Conservation (phyloP, 2,113 vertebrate species). For the Paedocypris sp. region DNA sequence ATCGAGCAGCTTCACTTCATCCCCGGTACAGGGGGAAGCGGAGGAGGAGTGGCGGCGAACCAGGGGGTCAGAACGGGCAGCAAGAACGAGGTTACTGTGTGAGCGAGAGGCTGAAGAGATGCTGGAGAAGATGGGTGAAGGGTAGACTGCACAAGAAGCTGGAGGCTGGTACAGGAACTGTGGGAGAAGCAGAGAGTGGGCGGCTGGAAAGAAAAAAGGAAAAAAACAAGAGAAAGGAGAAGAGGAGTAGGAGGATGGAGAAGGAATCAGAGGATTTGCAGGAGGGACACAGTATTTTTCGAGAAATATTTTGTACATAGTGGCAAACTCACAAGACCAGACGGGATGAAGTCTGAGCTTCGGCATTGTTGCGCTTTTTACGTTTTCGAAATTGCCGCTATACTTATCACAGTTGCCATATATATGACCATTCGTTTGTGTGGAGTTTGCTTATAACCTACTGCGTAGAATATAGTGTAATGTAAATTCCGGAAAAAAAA, state of each 20-base stretch:
- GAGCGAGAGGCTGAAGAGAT: slow-evolving; percentile 19
- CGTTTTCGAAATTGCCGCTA: slow-evolving; percentile 35
- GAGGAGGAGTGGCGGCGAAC: slow-evolving; percentile 55
- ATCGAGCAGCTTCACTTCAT: slow-evolving; percentile 87
- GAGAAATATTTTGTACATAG: slow-evolving; percentile 9
- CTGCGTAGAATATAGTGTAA: slow-evolving; percentile 7
- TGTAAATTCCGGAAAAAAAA: background rate
- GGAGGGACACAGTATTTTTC: slow-evolving; percentile 2
- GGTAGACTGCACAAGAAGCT: background rate
- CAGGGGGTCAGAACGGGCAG: slow-evolving; percentile 71
- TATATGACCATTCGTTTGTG: slow-evolving; percentile 27
- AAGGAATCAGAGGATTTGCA: slow-evolving; percentile 21
- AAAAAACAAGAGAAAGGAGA: slow-evolving; percentile 18
- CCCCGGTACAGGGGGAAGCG: slow-evolving; percentile 63
- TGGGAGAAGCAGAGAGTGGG: slow-evolving; percentile 16
- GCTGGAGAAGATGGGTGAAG: slow-evolving; percentile 4
- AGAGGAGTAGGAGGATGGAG: slow-evolving; percentile 27
- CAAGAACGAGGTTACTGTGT: slow-evolving; percentile 87
- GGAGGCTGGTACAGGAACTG: background rate
- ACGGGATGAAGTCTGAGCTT: slow-evolving; percentile 17
- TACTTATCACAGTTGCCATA: slow-evolving; percentile 22
- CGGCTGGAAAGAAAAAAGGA: slow-evolving; percentile 19
- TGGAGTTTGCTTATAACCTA: slow-evolving; percentile 40
- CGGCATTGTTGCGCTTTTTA: slow-evolving; percentile 29
- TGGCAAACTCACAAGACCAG: slow-evolving; percentile 4